Base-by-base conservation (phyloP, 2,113 vertebrate species). In the Pseudorectes ferrugineus region DNA sequence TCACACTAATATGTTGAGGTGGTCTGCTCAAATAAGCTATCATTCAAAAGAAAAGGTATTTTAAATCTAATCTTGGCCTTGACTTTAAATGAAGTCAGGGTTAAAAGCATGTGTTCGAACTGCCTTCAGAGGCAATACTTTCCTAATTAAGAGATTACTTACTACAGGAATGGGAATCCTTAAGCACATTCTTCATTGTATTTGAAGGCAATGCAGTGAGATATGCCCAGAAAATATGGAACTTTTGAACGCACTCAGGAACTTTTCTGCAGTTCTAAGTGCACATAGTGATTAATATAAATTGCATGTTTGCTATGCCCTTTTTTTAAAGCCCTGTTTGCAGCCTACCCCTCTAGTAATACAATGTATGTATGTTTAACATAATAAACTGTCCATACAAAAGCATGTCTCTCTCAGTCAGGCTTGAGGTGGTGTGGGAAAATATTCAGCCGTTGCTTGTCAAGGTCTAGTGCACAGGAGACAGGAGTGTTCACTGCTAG, bases 391-490 rank as follows among this genome's bases (percentile, higher is more conserved):
- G 65, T 66, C 29, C 17, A 20, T 82, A 68, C 45, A 87, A 75
- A 78, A 79, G 33, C 26, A 19, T 11, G 5, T 89, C 15, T 4
- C 35, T 79, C 45, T 23, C 68, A 88, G 17, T 18, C 26, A 62
- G 38, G 12, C 63, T 91, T 52, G 68, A 76, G 45, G 54, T 75
- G 25, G 20, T 77, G 67, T 88, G 85, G 67, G 88, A 97, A 95
- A 92, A 91, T 20, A 33, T 43, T 73, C 81, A 79, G 54, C 54
- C 1, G 2, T 80, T 85, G 62, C 28, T 73, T 67, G 72, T 73
- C 92, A 93, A 85, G 62, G 58, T 92, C 91, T 91, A 57, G n/a
- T 95, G 77, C 81, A 91, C 58, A 79, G 54, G n/a, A 74, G 62
- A 59, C 40, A 75, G 28, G 14, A 65, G 11, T 1, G 2, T 42